phyloP scores from a whole-genome alignment of 1,140 invertebrate species.

The Leptestheria dahalacensis region DNA sequence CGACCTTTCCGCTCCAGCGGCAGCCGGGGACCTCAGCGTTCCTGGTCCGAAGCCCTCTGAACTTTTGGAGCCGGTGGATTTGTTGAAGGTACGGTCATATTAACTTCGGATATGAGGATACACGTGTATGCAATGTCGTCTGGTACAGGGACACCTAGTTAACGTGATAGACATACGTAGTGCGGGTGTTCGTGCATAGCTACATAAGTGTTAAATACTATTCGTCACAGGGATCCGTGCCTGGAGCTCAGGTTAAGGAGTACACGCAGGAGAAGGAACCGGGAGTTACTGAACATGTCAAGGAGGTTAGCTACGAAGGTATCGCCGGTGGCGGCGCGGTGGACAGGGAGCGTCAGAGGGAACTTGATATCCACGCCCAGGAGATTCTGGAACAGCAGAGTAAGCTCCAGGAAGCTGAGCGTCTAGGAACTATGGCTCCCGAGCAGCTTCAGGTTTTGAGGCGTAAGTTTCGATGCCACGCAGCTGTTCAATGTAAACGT shows the following conservation, averaged over 20 bases:
- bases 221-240: neutral
- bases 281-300: neutral
- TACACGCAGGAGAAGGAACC: neutral
- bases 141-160: neutral
- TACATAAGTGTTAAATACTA: no score
- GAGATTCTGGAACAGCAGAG: neutral
- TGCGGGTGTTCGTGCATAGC: neutral
- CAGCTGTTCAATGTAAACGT: no score
- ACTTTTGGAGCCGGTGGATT: neutral
- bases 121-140: no score
- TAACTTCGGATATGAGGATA: no score
- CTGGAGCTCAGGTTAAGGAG: neutral
- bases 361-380: neutral
- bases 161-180: no score
- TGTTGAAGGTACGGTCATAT: no score
- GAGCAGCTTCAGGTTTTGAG: neutral
- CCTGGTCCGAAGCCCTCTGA: neutral
- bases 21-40: neutral
- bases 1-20: neutral
- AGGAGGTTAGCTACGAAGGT: neutral
- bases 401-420: neutral
- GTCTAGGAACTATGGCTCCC: neutral
- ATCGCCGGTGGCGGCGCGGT: neutral
- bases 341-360: neutral
- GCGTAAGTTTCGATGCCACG: neutral